phyloP scores from a whole-genome alignment of 2,797 vertebrate genomes.

The Catostomus latipinnis region DNA sequence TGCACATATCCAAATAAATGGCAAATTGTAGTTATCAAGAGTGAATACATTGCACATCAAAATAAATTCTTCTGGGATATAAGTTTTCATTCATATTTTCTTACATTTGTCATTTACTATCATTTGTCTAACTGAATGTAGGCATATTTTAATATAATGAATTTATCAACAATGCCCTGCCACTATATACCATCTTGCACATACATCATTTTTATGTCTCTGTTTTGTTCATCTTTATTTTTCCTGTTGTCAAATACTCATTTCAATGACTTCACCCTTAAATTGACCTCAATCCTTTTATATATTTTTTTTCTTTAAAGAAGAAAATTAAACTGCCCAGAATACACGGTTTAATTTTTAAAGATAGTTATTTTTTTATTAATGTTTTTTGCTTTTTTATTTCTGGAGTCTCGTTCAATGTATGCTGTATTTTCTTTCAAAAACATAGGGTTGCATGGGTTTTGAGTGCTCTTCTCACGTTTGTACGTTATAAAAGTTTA shows the following conservation, averaged over 20 bases:
- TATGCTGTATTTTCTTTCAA: not conserved
- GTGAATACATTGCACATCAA: not conserved
- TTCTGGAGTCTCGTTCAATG: not conserved
- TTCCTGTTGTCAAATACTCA: too few species aligned
- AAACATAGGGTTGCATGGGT: not conserved
- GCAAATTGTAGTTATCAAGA: slow-evolving; percentile 23
- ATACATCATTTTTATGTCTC: not conserved
- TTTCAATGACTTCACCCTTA: too few species aligned
- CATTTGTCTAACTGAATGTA: not conserved
- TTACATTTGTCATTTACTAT: not conserved
- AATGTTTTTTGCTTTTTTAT: not conserved
- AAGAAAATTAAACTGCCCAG: not conserved
- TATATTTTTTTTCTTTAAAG: too few species aligned
- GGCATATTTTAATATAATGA: not conserved
- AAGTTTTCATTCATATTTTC: too few species aligned
- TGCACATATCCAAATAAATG: not conserved
- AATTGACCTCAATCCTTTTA: too few species aligned
- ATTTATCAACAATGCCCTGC: not conserved
- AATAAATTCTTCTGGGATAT: too few species aligned
- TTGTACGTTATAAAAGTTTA: slow-evolving; percentile 18
- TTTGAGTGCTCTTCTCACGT: slow-evolving; percentile 12
- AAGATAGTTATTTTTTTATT: too few species aligned
- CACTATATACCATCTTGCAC: not conserved
- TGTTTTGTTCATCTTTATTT: too few species aligned
- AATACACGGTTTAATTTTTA: not conserved